phyloP scores from a whole-genome alignment of 1,140 invertebrate species.

The Pissodes strobi region DNA sequence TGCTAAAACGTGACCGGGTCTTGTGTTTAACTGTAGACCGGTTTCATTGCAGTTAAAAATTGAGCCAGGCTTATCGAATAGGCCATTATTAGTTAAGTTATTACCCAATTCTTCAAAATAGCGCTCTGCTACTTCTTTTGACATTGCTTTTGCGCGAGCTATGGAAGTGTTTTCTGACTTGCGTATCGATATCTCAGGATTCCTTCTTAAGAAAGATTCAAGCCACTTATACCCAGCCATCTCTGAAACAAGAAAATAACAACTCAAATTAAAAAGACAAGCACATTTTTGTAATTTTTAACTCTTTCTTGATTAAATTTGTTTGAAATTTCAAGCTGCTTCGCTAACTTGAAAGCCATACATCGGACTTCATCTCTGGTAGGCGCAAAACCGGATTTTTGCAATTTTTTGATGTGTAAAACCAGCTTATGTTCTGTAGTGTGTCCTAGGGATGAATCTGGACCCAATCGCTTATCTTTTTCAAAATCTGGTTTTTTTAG shows the following conservation, averaged over 20 bases:
- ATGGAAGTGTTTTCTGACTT: conserved; percentile 19
- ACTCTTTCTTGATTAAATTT: conserved; percentile 10
- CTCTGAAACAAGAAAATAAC: conserved; percentile 15
- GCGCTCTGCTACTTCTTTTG: conserved; percentile 3
- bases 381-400: conserved; percentile 17
- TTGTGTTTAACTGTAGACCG: conserved; percentile 45
- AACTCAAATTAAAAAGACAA: background rate
- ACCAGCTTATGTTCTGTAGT: too few relatives aligned
- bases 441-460: too few relatives aligned
- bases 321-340: conserved; percentile 11
- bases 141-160: conserved; percentile 12
- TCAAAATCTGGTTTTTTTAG: background rate
- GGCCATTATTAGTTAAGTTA: conserved; percentile 16
- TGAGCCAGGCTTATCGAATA: conserved; percentile 25
- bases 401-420: conserved; percentile 25
- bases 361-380: too few relatives aligned
- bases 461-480: background rate
- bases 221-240: too few relatives aligned
- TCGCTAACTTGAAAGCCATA: too few relatives aligned
- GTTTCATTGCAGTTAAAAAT: conserved; percentile 29
- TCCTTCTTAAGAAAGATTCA: conserved; percentile 13
- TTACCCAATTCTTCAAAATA: conserved; percentile 18
- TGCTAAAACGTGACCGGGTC: conserved; percentile 46
- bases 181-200: conserved; percentile 8
- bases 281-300: too few relatives aligned